These are phyloP conservation scores for Drosophila busckii DNA, from an alignment of 1,140 invertebrate genomes.

Conservation along the genomic window DNA sequence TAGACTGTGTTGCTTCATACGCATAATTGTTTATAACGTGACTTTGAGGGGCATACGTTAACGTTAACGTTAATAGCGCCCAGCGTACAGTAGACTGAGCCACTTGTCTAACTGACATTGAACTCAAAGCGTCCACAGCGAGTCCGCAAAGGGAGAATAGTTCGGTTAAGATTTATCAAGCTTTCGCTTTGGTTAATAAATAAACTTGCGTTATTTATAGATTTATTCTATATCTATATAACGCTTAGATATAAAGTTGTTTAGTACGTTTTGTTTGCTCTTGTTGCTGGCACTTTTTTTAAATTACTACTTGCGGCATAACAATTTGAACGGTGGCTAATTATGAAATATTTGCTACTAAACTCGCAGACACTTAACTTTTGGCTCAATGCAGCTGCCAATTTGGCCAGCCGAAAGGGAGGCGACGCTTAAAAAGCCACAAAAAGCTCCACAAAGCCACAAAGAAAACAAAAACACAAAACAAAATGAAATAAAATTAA, in stretches of 20 bases:
- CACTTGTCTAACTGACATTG: conserved; percentile 56
- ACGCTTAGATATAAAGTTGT: no score
- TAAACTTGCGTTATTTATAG: no score
- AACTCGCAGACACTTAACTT: conserved; percentile 62
- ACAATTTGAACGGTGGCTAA: conserved; percentile 41
- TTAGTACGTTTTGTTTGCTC: background rate
- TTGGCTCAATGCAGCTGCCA: conserved; percentile 37
- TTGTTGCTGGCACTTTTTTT: conserved; percentile 19
- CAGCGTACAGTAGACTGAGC: conserved; percentile 5
- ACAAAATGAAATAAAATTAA: conserved; percentile 44
- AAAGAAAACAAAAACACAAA: conserved; percentile 1
- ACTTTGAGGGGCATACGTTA: conserved; percentile 53
- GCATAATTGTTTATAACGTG: conserved; percentile 70
- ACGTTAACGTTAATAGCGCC: conserved; percentile 17
- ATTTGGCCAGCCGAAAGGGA: conserved; percentile 19
- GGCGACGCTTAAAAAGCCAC: conserved; percentile 65
- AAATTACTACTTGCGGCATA: conserved; percentile 5
- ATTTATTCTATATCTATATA: no score
- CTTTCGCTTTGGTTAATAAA: no score
- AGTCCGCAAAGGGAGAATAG: no score
- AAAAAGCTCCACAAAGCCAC: conserved; percentile 46
- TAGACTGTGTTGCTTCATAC: conserved; percentile 26
- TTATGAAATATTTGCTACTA: conserved; percentile 66
- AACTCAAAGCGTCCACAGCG: conserved; percentile 8
- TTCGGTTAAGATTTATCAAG: no score